phyloP scores from a whole-genome alignment of 2,797 vertebrate genomes.

The Gymnocypris eckloni region DNA sequence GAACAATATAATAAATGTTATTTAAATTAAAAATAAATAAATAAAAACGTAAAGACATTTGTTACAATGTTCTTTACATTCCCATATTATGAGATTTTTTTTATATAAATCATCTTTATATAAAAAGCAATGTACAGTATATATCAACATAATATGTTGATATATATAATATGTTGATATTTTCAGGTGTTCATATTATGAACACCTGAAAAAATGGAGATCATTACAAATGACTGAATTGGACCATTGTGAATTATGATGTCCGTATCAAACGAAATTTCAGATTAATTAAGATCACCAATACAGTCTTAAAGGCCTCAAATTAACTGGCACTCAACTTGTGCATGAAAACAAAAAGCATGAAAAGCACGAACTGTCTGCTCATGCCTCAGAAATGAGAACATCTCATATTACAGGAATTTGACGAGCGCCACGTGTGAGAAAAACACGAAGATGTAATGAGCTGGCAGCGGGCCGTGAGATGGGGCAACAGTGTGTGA shows the following conservation, averaged over 20 bases:
- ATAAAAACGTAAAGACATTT: neutral
- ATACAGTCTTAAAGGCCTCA: neutral
- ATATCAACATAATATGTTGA: too few relatives aligned
- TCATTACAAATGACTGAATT: neutral
- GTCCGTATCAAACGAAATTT: neutral
- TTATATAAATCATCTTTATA: too few relatives aligned
- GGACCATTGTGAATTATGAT: neutral
- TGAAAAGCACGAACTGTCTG: neutral
- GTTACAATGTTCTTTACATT: too few relatives aligned
- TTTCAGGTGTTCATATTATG: too few relatives aligned
- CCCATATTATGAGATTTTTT: too few relatives aligned
- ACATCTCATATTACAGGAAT: slow-evolving; percentile 19
- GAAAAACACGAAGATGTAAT: slow-evolving; percentile 4
- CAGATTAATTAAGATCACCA: neutral
- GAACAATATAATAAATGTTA: neutral
- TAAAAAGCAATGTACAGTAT: too few relatives aligned
- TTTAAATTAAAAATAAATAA: neutral
- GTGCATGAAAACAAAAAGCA: neutral
- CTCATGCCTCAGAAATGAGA: slow-evolving; percentile 6
- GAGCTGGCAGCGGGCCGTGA: neutral
- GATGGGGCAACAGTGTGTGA: neutral
- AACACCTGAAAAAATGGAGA: neutral
- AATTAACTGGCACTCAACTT: neutral
- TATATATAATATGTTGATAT: too few relatives aligned
- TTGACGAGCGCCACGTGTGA: neutral